Evolutionary conservation across 2,888 invertebrate species (phyloP).

Genomic region (Scaptomyza tumidula): DNA sequence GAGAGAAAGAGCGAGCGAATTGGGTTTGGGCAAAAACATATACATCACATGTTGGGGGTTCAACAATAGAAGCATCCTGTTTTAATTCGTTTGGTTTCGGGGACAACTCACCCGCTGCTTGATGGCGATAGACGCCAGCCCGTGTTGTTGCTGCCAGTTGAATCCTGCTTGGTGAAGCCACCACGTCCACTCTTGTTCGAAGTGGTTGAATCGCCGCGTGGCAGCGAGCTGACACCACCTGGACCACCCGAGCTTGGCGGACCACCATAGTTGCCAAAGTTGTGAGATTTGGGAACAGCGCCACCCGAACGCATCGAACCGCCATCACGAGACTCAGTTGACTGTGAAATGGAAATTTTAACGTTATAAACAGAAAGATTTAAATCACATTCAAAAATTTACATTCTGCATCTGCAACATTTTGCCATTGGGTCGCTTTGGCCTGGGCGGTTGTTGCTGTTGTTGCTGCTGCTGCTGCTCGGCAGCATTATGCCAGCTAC

Average conservation of each 20-base stretch:
- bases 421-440: conserved; percentile 82
- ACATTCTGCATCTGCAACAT: conserved; percentile 83
- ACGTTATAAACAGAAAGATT: not conserved
- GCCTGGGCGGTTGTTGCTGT: conserved; percentile 65
- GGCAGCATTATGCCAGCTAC: conserved; percentile 68
- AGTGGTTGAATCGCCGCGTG: conserved; percentile 88
- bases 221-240: conserved; percentile 80
- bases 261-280: conserved; percentile 93
- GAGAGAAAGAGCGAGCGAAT: conserved; percentile 52
- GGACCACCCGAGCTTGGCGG: conserved; percentile 86
- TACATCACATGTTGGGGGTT: conserved; percentile 31
- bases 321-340: conserved; percentile 80
- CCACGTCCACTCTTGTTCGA: conserved; percentile 88
- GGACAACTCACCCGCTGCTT: conserved; percentile 84
- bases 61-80: conserved; percentile 14
- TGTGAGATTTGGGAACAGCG: conserved; percentile 92
- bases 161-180: conserved; percentile 90
- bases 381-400: conserved; percentile 25
- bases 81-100: not conserved
- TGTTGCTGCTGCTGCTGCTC: conserved; percentile 68
- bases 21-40: conserved; percentile 20
- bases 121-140: conserved; percentile 85
- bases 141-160: conserved; percentile 81
- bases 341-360: conserved; percentile 45
- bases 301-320: conserved; percentile 80